Base-by-base conservation (phyloP, 2,888 invertebrate genomes). In the Mactromeris polynyma region DNA sequence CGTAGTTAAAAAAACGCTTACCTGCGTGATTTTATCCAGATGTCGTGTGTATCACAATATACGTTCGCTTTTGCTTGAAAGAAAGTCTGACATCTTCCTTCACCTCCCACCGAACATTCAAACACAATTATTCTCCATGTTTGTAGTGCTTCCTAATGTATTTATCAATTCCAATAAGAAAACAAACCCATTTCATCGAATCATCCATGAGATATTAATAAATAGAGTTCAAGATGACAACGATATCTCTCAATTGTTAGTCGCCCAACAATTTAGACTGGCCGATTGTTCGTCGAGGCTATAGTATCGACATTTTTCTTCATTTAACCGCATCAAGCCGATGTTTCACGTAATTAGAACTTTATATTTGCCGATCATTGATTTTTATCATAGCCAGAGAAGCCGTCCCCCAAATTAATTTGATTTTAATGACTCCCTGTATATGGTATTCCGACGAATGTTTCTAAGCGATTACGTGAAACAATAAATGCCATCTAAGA, bases 351-450 rank as follows among this genome's bases (percentile, higher is more conserved):
- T 83, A 69, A 83, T 83, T 69, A 83, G 83, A 42, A 64, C 69
- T 83, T 83, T 83, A 83, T 69, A 69, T 83, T 69, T 64, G 26
- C 83, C 42, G 83, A n/a, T 69, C 83, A 83, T 83, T 69, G 83
- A 83, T 83, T 83, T 64, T 38, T 33, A 82, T 82, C 82, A 38
- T 14, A 26, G 82, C 26, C 69, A n/a, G 82, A 58, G 82, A 36
- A 26, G 58, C 64, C 69, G 82, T 69, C 83, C 83, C 83, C 69
- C 83, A 69, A 83, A 69, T 83, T 83, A 83, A 83, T 83, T 83
- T 40, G 69, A 83, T 83, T 83, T 83, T 83, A 83, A 83, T 83
- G 69, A 38, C 69, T 77, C 58, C 2, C 6, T 83, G 38, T 83
- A 69, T 69, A 38, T 69, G 46, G 17, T 31, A 9, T 40, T 42